Conservation (phyloP, 1,140 invertebrate genomes). For the Neelides sp. region DNA sequence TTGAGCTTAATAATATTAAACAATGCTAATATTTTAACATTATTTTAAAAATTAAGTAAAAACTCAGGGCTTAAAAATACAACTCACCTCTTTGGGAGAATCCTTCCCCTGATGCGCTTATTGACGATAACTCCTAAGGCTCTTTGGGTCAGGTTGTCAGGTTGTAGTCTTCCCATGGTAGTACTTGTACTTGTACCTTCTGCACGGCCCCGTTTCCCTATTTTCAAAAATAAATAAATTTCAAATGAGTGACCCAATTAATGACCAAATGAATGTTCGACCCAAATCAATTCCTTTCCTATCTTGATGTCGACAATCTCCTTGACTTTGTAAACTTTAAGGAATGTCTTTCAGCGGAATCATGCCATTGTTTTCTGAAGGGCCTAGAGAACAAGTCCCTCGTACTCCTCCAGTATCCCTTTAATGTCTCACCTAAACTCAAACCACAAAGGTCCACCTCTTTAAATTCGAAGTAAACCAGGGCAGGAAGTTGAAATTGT, state of each 20-base stretch:
- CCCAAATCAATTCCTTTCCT: too few relatives aligned
- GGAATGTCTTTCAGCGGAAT: constrained; percentile 91
- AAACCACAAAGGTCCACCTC: too few relatives aligned
- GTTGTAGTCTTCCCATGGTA: constrained; percentile 95
- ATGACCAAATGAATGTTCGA: too few relatives aligned
- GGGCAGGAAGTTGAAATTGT: too few relatives aligned
- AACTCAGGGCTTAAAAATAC: too few relatives aligned
- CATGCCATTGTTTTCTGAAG: constrained; percentile 86
- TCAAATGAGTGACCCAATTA: too few relatives aligned
- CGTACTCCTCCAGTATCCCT: constrained; percentile 95
- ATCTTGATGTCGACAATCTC: constrained; percentile 97
- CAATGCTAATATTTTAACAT: too few relatives aligned
- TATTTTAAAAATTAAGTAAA: too few relatives aligned
- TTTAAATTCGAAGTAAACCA: too few relatives aligned
- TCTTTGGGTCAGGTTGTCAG: constrained; percentile 94
- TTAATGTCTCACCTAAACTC: too few relatives aligned
- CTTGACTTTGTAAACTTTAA: constrained; percentile 94
- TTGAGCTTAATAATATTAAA: too few relatives aligned
- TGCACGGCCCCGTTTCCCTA: constrained; percentile 96
- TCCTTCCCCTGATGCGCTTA: constrained; percentile 84
- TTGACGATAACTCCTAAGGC: constrained; percentile 99
- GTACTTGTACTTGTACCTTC: constrained; percentile 95
- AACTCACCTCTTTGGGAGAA: constrained; percentile 73
- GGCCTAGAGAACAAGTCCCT: constrained; percentile 90
- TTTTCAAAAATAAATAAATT: constrained; percentile 33